Evolutionary conservation across 35 echinoderm and acorn worm species (phyloP).

Genomic region (Diadema setosum): DNA sequence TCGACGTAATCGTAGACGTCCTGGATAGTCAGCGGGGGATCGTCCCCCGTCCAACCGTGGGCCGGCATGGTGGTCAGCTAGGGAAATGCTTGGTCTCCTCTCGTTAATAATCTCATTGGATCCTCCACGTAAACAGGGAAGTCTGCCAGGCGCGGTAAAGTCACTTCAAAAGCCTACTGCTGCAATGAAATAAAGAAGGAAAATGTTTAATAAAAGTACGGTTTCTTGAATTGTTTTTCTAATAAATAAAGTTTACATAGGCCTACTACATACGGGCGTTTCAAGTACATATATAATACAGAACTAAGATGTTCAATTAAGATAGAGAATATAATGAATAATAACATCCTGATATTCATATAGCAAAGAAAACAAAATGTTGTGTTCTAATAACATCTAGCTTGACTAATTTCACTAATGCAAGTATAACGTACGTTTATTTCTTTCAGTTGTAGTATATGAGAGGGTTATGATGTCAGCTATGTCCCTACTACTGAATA

Average conservation of each 20-base stretch:
- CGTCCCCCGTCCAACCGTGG: conserved; percentile 69
- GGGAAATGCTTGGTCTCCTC: neutral
- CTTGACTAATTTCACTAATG: too few species aligned
- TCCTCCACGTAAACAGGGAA: neutral
- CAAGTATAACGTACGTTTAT: too few species aligned
- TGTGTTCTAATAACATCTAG: too few species aligned
- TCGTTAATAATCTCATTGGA: neutral
- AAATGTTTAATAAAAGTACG: neutral
- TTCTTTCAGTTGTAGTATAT: too few species aligned
- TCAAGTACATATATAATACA: neutral
- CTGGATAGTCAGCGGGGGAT: conserved; percentile 53
- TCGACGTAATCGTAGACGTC: conserved; percentile 92
- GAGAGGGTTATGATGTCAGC: too few species aligned
- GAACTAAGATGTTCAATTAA: neutral
- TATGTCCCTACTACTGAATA: too few species aligned
- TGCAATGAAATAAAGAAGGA: neutral
- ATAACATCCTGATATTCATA: too few species aligned
- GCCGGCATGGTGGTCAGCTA: conserved; percentile 5
- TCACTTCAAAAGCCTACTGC: neutral
- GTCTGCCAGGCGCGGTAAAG: neutral
- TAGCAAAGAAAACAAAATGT: too few species aligned
- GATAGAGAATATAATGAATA: too few species aligned
- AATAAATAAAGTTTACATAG: neutral
- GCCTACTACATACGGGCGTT: too few species aligned
- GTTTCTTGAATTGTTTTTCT: neutral